Conservation (phyloP, 2,797 vertebrate species). For the Sebastes variabilis region DNA sequence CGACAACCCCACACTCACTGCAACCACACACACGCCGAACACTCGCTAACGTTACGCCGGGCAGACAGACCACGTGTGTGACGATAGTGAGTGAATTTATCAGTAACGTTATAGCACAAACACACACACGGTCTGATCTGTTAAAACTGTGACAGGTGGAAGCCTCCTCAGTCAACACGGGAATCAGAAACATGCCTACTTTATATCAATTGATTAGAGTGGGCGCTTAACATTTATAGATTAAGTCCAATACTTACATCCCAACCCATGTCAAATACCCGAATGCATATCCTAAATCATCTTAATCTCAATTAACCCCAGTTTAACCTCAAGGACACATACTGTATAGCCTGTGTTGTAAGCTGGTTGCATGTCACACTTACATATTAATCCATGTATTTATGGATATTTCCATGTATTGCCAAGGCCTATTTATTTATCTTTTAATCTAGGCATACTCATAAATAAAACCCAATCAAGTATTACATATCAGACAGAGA, state of each 20-base stretch:
- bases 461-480: neutral
- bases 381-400: constrained; percentile 6
- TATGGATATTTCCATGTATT: neutral
- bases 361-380: constrained; percentile 11
- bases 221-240: constrained; percentile 10
- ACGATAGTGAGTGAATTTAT: too few species aligned
- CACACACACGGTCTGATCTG: neutral
- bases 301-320: constrained; percentile 38
- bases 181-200: neutral
- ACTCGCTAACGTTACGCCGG: too few species aligned
- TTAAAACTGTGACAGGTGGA: constrained; percentile 3
- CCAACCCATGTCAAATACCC: neutral
- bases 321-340: constrained; percentile 27
- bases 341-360: neutral
- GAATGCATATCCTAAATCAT: constrained; percentile 20
- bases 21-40: rapidly evolving
- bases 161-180: neutral
- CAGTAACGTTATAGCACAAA: too few species aligned
- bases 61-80: too few species aligned
- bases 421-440: neutral
- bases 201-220: constrained; percentile 31
- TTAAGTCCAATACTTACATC: constrained; percentile 10
- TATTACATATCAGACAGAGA: neutral
- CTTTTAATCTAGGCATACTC: neutral
- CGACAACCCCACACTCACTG: too few species aligned